Conservation (phyloP, 2,797 vertebrate species). For the Cyprinella venusta region DNA sequence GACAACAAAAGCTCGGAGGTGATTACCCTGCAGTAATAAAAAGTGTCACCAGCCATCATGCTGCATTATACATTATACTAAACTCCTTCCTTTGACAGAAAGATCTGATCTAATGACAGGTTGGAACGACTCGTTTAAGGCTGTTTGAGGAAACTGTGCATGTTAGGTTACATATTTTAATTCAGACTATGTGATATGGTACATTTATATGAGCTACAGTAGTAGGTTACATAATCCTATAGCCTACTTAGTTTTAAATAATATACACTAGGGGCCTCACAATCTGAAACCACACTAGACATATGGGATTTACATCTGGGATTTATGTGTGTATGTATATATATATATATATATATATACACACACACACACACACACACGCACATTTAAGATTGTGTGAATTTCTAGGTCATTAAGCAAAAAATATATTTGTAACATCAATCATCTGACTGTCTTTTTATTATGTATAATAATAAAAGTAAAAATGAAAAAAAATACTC, state of each 20-base stretch:
- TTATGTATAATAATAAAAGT: background rate
- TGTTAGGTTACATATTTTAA: background rate
- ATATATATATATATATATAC: too few species aligned
- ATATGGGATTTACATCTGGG: background rate
- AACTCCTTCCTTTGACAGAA: constrained; percentile 20
- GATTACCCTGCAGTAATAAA: constrained; percentile 45
- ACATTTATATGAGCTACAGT: background rate
- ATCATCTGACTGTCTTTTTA: background rate
- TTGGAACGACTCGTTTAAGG: constrained; percentile 11
- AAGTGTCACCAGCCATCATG: constrained; percentile 32
- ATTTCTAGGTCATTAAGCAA: background rate
- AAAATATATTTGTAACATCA: background rate
- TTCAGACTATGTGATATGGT: background rate
- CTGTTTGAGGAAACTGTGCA: constrained; percentile 9
- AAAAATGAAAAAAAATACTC: background rate
- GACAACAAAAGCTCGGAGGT: constrained; percentile 37
- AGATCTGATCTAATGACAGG: constrained; percentile 19
- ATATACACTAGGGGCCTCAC: background rate
- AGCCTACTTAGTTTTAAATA: constrained; percentile 3
- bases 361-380: too few species aligned
- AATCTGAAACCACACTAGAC: background rate
- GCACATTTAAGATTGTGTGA: background rate
- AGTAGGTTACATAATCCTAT: background rate
- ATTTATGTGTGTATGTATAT: too few species aligned
- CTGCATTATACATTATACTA: constrained; percentile 23